Percentiles rank a stretch among this genome's conserved stretches.
Conservation (phyloP, 2,113 vertebrate genomes). For the Coptodon rendalli region DNA sequence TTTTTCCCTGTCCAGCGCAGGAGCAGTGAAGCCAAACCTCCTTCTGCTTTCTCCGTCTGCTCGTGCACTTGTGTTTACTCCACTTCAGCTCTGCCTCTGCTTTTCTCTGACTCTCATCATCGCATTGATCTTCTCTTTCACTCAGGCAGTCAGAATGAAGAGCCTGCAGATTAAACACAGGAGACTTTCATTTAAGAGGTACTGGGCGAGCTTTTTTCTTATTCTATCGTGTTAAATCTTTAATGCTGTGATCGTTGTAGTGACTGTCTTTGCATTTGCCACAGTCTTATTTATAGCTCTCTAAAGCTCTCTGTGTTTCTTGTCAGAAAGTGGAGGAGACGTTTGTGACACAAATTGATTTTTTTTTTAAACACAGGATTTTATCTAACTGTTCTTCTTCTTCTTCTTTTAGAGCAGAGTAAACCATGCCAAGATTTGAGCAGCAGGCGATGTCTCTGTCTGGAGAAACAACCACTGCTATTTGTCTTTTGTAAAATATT, state of each 20-base stretch:
- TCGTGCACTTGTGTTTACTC: neutral
- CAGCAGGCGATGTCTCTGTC: neutral
- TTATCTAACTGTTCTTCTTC: neutral
- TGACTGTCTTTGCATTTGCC: neutral
- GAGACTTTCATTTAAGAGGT: neutral
- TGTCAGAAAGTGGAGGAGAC: neutral
- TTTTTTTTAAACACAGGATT: neutral
- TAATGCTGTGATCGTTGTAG: neutral
- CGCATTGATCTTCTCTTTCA: neutral
- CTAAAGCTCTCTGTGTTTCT: neutral
- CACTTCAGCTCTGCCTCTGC: neutral
- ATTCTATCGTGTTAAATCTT: neutral
- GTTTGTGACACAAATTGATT: neutral
- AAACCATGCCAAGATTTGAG: neutral
- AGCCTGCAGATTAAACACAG: neutral
- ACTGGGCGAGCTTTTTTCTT: neutral
- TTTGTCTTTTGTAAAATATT: neutral
- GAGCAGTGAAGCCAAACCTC: slow-evolving; percentile 11
- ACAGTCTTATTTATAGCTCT: neutral
- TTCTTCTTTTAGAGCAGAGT: neutral
- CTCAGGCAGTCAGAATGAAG: neutral
- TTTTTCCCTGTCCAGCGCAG: neutral
- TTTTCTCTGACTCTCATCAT: neutral
- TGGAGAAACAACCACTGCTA: neutral
- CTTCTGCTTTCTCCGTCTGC: neutral